Evolutionary conservation across 2,797 vertebrate genomes (phyloP), one percentile per base, ranked within the genome.

Genomic region (Neostethus bicornis): DNA sequence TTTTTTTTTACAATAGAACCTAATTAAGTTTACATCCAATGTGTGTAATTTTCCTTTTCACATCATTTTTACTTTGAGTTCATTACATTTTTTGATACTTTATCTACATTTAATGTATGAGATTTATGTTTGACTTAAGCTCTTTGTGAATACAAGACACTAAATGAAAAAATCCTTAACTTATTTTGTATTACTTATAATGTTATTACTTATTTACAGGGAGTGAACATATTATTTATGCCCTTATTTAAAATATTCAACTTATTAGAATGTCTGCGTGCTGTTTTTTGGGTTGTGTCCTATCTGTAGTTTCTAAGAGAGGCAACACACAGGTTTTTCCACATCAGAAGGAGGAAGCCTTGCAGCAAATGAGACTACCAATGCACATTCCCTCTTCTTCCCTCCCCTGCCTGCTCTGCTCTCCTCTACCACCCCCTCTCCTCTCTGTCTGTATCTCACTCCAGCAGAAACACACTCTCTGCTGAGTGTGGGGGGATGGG

Each of bases 401-500:
- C 81, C 83, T 86, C 81, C 79, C 84, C 83, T 78, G 80, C 80
- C 75, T 77, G 65, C 80, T 75, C 63, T 70, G 62, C 84, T 74
- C 84, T 81, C 65, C 75, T 70, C 70, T 84, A 52, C 76, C 74
- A 73, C 75, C 67, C 77, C 77, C 78, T 75, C 81, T 74, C 64
- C 84, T 77, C 88, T 66, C 85, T 83, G 85, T 84, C 85, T 89
- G 85, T 89, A 84, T 90, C 87, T 88, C 85, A 83, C 86, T 87
- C 87, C 84, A 73, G 89, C 90, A 91, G 90, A 89, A 90, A 86
- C 89, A 86, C 89, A 83, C 90, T 92, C 81, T 91, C 87, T 87
- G 79, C 86, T 87, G 83, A 70, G 80, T 77, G 81, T 92, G 92
- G 92, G 92, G 87, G 92, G 92, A 93, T 91, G 92, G 92, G 82